Evolutionary conservation across 53 echinoderm and acorn worm genomes (phyloP).

Genomic region (Temnopleurus reevesii): DNA sequence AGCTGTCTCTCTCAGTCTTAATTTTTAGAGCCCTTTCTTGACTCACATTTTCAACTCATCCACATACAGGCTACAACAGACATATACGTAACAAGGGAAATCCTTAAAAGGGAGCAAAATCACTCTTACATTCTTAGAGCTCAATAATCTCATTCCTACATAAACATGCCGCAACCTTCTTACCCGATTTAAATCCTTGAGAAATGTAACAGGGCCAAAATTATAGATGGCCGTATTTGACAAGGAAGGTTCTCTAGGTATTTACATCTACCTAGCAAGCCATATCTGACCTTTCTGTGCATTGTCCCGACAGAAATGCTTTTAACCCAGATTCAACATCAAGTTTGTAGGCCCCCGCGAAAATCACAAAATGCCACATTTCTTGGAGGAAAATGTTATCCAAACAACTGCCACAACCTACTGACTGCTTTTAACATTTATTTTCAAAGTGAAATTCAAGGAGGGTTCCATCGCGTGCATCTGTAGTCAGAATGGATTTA

Average conservation of each 20-base stretch:
- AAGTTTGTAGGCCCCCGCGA: not conserved
- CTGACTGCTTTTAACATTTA: conserved; percentile 30
- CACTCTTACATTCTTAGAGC: too few species aligned
- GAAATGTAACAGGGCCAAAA: not conserved
- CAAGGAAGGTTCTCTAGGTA: not conserved
- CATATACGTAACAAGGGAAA: too few species aligned
- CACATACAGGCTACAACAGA: too few species aligned
- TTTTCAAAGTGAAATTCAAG: conserved; percentile 33
- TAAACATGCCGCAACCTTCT: too few species aligned
- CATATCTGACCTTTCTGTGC: conserved; percentile 28
- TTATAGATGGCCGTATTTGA: not conserved
- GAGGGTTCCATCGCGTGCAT: not conserved
- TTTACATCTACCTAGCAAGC: not conserved
- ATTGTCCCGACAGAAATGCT: conserved; percentile 31
- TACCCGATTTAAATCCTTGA: not conserved
- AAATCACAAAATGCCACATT: conserved; percentile 17
- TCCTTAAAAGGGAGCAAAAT: not conserved
- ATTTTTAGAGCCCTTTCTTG: too few species aligned
- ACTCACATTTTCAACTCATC: too few species aligned
- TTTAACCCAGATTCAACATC: conserved; percentile 44
- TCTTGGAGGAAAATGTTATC: conserved; percentile 41
- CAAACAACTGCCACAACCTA: conserved; percentile 31
- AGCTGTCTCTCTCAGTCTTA: too few species aligned
- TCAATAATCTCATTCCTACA: too few species aligned
- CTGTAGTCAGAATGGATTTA: not conserved